Percentiles rank a stretch among this genome's conserved stretches.
Conservation (phyloP, 53 echinoderm and acorn worm species). For the Zoroaster sp. region DNA sequence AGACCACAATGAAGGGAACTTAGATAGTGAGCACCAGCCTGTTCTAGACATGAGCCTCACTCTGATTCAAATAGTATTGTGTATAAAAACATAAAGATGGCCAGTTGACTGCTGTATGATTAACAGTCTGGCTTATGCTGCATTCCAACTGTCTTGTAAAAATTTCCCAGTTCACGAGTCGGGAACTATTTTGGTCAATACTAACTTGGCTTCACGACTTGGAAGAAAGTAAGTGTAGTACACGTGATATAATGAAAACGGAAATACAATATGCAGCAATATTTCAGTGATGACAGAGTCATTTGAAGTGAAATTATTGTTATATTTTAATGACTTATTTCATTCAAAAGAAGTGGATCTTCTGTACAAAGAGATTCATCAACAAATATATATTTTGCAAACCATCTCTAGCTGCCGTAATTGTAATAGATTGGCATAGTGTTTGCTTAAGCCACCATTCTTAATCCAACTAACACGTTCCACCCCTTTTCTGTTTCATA, state of each 20-base stretch:
- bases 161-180: too few species aligned
- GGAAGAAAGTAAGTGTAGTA: too few species aligned
- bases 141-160: too few species aligned
- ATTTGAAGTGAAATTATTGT: neutral
- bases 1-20: too few species aligned
- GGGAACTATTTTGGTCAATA: too few species aligned
- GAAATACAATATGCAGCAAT: neutral
- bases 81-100: too few species aligned
- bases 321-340: neutral
- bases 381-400: neutral
- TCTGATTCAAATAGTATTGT: too few species aligned
- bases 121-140: too few species aligned
- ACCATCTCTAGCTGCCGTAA: neutral
- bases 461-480: constrained; percentile 42
- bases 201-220: too few species aligned
- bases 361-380: neutral
- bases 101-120: too few species aligned
- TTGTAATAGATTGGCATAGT: neutral
- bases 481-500: constrained; percentile 67
- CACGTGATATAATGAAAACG: neutral
- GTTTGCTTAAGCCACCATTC: neutral
- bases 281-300: neutral
- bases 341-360: neutral
- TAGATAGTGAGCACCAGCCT: too few species aligned
- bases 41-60: too few species aligned